Base-by-base conservation (phyloP, 37 sponge, comb jelly and placozoan species). In the Mnemiopsis leidyi region DNA sequence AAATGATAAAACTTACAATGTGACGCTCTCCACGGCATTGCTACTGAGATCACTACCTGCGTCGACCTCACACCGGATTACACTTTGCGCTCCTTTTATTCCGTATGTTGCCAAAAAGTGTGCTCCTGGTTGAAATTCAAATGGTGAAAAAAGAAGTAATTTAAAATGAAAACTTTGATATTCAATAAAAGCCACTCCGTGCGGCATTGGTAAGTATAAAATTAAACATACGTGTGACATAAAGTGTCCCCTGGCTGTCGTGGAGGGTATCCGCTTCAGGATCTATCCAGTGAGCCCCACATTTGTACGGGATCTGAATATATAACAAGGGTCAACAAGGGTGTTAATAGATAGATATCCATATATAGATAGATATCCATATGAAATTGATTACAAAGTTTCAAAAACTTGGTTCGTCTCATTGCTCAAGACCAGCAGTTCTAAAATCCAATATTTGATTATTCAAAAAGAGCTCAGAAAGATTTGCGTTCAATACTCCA, bases 1-100 rank as follows among this genome's bases (percentile, higher is more conserved):
- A n/a, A n/a, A n/a, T n/a, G n/a, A 48, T 48, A 13, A 48, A 20
- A 85, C 90, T 85, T 61, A 85, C 90, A 85, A 85, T 38, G 90
- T 85, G 48, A 85, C 90, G 9, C 5, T 39, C 2, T 85, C 29
- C 1, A 85, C 29, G 3, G 40, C 23, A 5, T 32, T 85, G n/a
- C 61, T 29, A 5, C 9, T 18, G 9, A 48, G 9, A 31, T 36
- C 7, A 40, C 90, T 85, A 1, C 90, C 90, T 5, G 16, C 23
- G 24, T 85, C 90, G 0, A 85, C 90, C 39, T 85, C 61, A 40
- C 90, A 85, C 28, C 9, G 20, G 29, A 85, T n/a, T 28, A 3
- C 23, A 1, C 39, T 39, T 2, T 38, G 13, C 2, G 32, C 40
- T 38, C 90, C 90, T 28, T 36, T n/a, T 16, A 85, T 85, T 23